Percentiles rank a stretch among this genome's conserved stretches.
Evolutionary conservation across 2,888 invertebrate species (phyloP).

Genomic region (Spodoptera exigua): DNA sequence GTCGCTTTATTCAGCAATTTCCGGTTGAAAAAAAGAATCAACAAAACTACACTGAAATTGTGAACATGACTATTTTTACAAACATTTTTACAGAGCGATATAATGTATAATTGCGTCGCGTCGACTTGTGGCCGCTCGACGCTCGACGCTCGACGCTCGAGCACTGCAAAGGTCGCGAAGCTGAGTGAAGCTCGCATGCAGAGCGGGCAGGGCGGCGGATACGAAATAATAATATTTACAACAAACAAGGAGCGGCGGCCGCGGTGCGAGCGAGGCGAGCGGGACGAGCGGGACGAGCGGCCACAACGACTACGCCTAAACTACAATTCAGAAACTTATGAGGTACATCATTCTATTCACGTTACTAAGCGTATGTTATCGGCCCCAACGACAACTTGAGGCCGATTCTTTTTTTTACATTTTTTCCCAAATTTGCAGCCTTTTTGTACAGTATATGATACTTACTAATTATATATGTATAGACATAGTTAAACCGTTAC

Average conservation of each 20-base stretch:
- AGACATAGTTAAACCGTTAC: no score
- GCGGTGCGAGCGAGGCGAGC: constrained; percentile 43
- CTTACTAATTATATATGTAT: no score
- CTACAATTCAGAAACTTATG: no score
- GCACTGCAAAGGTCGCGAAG: constrained; percentile 17
- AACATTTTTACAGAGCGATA: constrained; percentile 85
- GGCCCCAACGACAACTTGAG: no score
- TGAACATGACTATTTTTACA: constrained; percentile 88
- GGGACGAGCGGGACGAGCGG: constrained; percentile 61
- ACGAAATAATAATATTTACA: constrained; percentile 81
- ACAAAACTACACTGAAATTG: constrained; percentile 87
- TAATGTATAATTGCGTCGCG: constrained; percentile 65
- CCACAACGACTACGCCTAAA: no score
- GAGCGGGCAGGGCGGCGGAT: constrained; percentile 46
- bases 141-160: constrained; percentile 7
- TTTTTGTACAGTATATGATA: no score
- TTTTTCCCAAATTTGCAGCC: no score
- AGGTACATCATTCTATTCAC: no score
- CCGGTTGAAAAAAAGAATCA: constrained; percentile 86
- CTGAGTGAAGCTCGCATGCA: constrained; percentile 57
- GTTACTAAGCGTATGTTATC: no score
- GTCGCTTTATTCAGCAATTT: constrained; percentile 88
- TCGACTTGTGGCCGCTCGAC: constrained; percentile 43
- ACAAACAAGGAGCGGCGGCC: constrained; percentile 32
- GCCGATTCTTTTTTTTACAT: no score